Evolutionary conservation across 2,113 vertebrate species (phyloP).

Genomic region (Ginglymostoma cirratum): DNA sequence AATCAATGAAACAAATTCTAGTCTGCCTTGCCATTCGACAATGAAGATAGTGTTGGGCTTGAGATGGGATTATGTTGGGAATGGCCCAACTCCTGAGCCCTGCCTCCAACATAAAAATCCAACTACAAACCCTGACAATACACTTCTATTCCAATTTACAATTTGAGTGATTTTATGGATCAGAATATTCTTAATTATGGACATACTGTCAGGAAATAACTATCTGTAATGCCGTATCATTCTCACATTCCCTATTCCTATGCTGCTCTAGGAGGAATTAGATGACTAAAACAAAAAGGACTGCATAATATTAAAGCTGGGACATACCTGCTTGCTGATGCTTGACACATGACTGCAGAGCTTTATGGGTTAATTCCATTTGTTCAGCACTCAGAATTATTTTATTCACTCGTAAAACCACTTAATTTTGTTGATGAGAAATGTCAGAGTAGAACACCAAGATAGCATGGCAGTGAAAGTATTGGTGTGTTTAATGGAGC

Average conservation of each 20-base stretch:
- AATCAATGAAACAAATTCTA: background rate
- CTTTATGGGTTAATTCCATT: background rate
- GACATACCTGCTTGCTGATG: background rate
- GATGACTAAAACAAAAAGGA: background rate
- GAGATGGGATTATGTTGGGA: background rate
- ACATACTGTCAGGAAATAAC: background rate
- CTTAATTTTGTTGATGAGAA: background rate
- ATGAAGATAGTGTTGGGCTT: background rate
- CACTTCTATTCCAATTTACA: background rate
- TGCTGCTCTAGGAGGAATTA: background rate
- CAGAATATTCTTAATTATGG: background rate
- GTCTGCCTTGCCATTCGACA: background rate
- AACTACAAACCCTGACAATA: background rate
- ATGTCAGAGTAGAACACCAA: conserved; percentile 16
- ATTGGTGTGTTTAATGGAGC: background rate
- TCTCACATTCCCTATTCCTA: background rate
- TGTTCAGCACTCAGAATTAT: background rate
- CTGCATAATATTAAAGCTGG: background rate
- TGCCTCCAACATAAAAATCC: background rate
- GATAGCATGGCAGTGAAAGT: background rate
- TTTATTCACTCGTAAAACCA: background rate
- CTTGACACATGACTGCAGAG: background rate
- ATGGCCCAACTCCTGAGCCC: background rate
- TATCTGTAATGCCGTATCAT: background rate
- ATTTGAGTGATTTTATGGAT: background rate